Evolutionary conservation across 2,888 invertebrate species (phyloP).

Genomic region (Pollenia angustigena): DNA sequence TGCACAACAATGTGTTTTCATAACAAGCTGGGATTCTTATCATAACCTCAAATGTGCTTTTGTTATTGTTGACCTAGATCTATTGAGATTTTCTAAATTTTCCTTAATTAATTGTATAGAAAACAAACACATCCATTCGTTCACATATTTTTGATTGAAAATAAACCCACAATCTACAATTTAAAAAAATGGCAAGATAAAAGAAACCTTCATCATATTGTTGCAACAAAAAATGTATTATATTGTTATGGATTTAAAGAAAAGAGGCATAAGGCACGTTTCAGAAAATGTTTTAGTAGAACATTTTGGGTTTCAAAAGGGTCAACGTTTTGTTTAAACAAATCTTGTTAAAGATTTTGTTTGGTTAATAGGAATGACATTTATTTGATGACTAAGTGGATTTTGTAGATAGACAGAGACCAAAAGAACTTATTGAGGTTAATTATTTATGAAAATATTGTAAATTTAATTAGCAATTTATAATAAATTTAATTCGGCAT

Average conservation of each 20-base stretch:
- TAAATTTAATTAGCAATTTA: too few species aligned
- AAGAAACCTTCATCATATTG: not conserved
- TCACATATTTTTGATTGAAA: too few species aligned
- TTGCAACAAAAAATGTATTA: not conserved
- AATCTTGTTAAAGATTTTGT: constrained; percentile 30
- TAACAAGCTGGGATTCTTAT: not conserved
- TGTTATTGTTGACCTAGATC: constrained; percentile 14
- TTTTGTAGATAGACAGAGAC: not conserved
- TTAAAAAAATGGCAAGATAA: not conserved
- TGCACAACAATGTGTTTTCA: not conserved
- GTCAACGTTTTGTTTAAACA: constrained; percentile 34
- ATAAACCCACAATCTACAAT: not conserved
- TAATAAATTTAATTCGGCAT: too few species aligned
- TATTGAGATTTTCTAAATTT: not conserved
- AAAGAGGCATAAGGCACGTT: constrained; percentile 5
- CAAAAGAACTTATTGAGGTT: too few species aligned
- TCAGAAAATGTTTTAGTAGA: not conserved
- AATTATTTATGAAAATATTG: too few species aligned
- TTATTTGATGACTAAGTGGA: not conserved
- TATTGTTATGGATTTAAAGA: not conserved
- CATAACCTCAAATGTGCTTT: not conserved
- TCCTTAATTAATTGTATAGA: constrained; percentile 8
- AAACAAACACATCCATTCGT: not conserved
- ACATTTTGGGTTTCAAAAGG: constrained; percentile 8
- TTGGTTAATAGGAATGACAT: not conserved